These are phyloP conservation scores for Pasiphila rectangulata DNA, from an alignment of 2,888 invertebrate species.

Conservation along the genomic window DNA sequence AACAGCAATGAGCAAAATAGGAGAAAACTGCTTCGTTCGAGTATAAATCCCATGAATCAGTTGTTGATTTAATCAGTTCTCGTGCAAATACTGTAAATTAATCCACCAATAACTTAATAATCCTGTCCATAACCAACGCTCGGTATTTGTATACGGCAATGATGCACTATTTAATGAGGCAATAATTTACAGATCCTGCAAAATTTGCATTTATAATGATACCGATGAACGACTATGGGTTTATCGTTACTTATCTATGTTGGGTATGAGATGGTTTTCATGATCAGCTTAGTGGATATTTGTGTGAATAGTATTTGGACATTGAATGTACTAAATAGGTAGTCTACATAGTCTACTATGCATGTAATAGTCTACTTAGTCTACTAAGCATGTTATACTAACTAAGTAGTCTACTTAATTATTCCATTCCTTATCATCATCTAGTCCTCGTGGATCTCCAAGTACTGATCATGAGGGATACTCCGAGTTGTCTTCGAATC, in stretches of 20 bases:
- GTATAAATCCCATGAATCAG: background rate
- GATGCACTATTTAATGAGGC: slow-evolving; percentile 39
- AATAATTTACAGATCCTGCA: slow-evolving; percentile 42
- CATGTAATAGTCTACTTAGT: no score
- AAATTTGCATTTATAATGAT: slow-evolving; percentile 47
- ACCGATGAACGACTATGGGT: slow-evolving; percentile 29
- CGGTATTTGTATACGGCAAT: slow-evolving; percentile 37
- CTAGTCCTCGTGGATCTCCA: no score
- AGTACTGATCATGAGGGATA: no score
- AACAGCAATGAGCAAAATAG: no score
- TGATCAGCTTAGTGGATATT: background rate
- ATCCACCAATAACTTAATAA: slow-evolving; percentile 21
- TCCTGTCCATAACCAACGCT: slow-evolving; percentile 40
- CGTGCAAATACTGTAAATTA: background rate
- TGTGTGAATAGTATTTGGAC: no score
- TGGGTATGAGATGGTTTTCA: no score
- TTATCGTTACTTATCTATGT: background rate
- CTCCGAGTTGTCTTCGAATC: no score
- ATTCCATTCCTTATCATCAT: no score
- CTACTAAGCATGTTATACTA: no score
- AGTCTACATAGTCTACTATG: no score
- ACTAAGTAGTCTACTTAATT: no score
- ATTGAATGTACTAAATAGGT: no score
- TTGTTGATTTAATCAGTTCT: background rate
- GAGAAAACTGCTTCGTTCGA: background rate